Conservation (phyloP, 1,140 invertebrate genomes). For the Macrosteles quadrilineatus region DNA sequence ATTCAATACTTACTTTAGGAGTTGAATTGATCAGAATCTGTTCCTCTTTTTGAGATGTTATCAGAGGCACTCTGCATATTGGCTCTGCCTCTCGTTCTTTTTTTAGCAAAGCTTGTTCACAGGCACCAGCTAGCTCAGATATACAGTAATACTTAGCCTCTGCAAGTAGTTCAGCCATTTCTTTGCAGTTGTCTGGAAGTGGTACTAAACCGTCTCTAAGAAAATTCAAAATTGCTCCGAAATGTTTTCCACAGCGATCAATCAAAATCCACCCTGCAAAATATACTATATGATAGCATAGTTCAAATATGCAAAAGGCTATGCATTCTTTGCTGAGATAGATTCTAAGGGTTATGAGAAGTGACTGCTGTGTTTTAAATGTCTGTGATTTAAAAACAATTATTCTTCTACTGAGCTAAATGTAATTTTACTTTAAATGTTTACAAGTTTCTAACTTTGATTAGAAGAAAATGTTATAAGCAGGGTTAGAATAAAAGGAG, state of each 20-base stretch:
- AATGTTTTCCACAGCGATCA: slow-evolving; percentile 97
- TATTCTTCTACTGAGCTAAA: too few species aligned
- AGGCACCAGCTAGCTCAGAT: slow-evolving; percentile 80
- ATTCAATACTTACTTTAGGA: slow-evolving; percentile 63
- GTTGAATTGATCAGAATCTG: slow-evolving; percentile 86
- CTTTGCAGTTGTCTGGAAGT: slow-evolving; percentile 85
- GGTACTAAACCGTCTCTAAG: slow-evolving; percentile 90
- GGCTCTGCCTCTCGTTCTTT: slow-evolving; percentile 82
- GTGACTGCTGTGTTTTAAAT: too few species aligned
- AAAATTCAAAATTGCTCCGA: slow-evolving; percentile 95
- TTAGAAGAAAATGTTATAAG: too few species aligned
- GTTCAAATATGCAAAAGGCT: too few species aligned
- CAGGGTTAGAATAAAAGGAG: too few species aligned
- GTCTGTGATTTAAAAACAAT: too few species aligned
- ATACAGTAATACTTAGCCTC: slow-evolving; percentile 98
- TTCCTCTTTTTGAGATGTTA: slow-evolving; percentile 93
- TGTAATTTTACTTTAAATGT: too few species aligned
- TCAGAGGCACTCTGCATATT: slow-evolving; percentile 91
- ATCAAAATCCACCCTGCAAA: slow-evolving; percentile 94
- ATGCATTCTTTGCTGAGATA: too few species aligned
- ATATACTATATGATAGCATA: too few species aligned
- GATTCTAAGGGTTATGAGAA: too few species aligned
- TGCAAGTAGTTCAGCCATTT: slow-evolving; percentile 82
- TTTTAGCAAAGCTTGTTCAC: slow-evolving; percentile 76
- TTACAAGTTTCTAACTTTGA: too few species aligned